Evolutionary conservation across 2,113 vertebrate species (phyloP), one percentile per base, ranked within the genome.

Genomic region (Poicephalus gulielmi): DNA sequence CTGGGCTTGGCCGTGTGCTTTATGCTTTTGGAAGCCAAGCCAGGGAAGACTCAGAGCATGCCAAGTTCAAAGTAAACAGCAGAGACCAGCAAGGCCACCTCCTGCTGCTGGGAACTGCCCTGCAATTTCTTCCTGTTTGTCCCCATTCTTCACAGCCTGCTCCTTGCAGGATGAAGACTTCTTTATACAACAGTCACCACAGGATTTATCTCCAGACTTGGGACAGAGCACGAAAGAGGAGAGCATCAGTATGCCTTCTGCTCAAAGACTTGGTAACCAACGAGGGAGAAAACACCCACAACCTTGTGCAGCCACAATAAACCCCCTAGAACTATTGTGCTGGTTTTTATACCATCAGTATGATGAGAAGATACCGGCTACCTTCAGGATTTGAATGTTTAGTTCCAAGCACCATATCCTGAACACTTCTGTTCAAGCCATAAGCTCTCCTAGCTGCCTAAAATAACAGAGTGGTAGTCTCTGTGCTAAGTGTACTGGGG

Each of bases 101-200:
- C 92, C 95, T 79, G 95, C 95, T 95, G 96, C 93, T 96, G 92
- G 95, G 95, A 96, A 86, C 92, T 83, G 83, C 93, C 88, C 90
- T 28, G 83, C 35, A 31, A 31, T 64, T 95, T 75, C 80, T 84
- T 94, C 92, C 95, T 94, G 90, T 50, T 94, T 88, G 80, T 84
- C 66, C 94, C 88, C 47, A 2, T 13, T 82, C 74, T 52, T 67
- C 88, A 74, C 1, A 0, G 33, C 22, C 94, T 83, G 83, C 73
- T 94, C 88, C 92, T 33, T 7, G 47, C 79, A 11, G 79, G 79
- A 60, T 5, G 69, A 41, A 8, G 76, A 10, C 46, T 39, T 80
- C 71, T 74, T 46, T 9, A 52, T 1, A 6, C 47, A 43, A 73
- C 22, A 76, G 52, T 17, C 52, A 62, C 62, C 5, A 0, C 0